A percentile compares a stretch with the other conserved stretches of the same genome.
These are phyloP conservation scores for Listrodromus nycthemerus DNA, from an alignment of 2,888 invertebrate genomes.

Conservation along the genomic window DNA sequence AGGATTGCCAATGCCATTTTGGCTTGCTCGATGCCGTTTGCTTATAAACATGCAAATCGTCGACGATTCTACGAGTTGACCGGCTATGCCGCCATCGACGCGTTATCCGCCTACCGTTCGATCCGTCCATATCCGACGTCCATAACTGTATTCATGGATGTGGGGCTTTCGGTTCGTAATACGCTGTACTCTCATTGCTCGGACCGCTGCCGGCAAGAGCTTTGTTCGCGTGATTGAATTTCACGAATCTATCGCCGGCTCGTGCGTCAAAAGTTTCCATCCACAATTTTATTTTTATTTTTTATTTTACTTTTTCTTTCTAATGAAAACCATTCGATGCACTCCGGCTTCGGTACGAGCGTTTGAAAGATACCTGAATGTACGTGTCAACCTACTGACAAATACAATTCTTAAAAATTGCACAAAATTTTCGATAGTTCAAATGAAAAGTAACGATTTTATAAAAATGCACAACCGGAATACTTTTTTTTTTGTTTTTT, in stretches of 20 bases:
- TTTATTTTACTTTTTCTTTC: constrained; percentile 13
- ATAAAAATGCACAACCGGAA: no score
- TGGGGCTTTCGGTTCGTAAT: constrained; percentile 44
- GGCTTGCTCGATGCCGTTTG: constrained; percentile 69
- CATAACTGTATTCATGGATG: constrained; percentile 53
- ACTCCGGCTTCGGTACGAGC: no score
- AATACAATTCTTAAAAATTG: background rate
- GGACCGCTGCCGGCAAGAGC: constrained; percentile 12
- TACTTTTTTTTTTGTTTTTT: background rate
- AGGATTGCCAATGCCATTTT: constrained; percentile 73
- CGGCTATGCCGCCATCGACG: constrained; percentile 1
- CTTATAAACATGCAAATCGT: constrained; percentile 79
- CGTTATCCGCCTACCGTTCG: constrained; percentile 9
- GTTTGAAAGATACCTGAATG: no score
- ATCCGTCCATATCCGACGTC: constrained; percentile 20
- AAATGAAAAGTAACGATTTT: no score
- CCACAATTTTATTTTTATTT: constrained; percentile 14
- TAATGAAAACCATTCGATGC: background rate
- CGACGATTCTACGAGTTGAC: constrained; percentile 46
- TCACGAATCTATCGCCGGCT: constrained; percentile 46
- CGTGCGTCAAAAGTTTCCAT: constrained; percentile 14
- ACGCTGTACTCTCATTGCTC: constrained; percentile 21
- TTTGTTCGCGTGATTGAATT: constrained; percentile 59
- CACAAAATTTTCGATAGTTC: background rate
- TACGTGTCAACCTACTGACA: background rate